Base-by-base conservation (phyloP, 2,888 invertebrate genomes). In the Schrankia costaestrigalis region DNA sequence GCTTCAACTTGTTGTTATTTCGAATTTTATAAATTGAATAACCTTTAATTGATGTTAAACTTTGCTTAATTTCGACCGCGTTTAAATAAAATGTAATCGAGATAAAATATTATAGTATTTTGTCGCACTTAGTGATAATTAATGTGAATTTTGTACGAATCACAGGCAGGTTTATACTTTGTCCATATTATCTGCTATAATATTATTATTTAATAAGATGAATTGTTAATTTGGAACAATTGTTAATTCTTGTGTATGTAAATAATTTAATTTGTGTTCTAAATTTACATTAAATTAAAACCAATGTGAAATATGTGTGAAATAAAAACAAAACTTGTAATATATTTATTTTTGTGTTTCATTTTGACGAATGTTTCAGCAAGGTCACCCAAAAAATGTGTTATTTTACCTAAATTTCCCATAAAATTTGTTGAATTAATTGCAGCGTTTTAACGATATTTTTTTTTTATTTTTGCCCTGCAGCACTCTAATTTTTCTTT, bases 241-340 rank as follows among this genome's bases (percentile, higher is more conserved):
- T 84, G 82, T 85, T 84, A 78, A 71, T 78, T 78, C 71, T 77
- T 79, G 64, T 81, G 75, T 71, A 60, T 86, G 85, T 86, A 86
- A 84, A 86, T 86, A 86, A 74, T 75, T 71, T 73, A 55, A 74
- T 72, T 78, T 79, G 68, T 76, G 75, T 78, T 82, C 70, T 71
- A 72, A 77, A 71, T 65, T 11, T 25, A 13, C 12, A n/a, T 60
- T 73, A 74, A 83, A 78, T 75, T 73, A 68, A 77, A 76, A 61
- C 62, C 68, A 63, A 73, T 82, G 80, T 81, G 79, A 83, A 80
- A 82, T 85, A 84, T 71, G 84, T 85, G 86, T 86, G 85, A 80
- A 85, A 84, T 81, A 83, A 82, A 80, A 73, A n/a, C n/a, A n/a
- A 78, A 77, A 64, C 72, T 78, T 86, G 86, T 85, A 86, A 82